These are phyloP conservation scores for Atopsyche davidsoni DNA, from an alignment of 1,140 invertebrate genomes.

Conservation along the genomic window DNA sequence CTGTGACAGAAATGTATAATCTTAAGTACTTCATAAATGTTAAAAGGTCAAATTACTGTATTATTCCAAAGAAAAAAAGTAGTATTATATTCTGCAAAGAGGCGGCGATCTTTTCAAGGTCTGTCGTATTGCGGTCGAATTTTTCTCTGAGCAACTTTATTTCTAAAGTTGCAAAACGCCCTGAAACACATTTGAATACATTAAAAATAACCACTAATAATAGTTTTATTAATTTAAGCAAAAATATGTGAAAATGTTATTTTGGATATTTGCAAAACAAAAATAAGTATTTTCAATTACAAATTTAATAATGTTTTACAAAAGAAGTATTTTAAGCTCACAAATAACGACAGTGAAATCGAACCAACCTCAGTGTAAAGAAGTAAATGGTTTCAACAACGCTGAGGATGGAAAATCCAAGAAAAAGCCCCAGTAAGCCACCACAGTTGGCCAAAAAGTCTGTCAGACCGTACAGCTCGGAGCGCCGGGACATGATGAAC, in stretches of 20 bases:
- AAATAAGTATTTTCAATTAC: not conserved
- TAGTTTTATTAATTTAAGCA: not conserved
- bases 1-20: too few relatives aligned
- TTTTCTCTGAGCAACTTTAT: not conserved
- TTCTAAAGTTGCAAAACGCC: slow-evolving; percentile 1
- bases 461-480: slow-evolving; percentile 55
- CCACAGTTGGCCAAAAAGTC: slow-evolving; percentile 62
- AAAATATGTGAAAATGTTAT: not conserved
- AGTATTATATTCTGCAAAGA: too few relatives aligned
- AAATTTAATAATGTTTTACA: not conserved
- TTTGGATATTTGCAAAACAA: not conserved
- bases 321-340: not conserved
- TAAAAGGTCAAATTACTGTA: too few relatives aligned
- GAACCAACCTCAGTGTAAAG: slow-evolving; percentile 36
- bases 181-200: not conserved
- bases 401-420: slow-evolving; percentile 61
- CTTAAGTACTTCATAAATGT: too few relatives aligned
- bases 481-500: slow-evolving; percentile 56
- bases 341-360: not conserved
- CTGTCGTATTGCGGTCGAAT: too few relatives aligned
- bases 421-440: slow-evolving; percentile 58
- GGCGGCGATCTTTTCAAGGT: too few relatives aligned
- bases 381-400: slow-evolving; percentile 59
- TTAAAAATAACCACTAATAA: not conserved
- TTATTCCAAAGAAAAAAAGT: too few relatives aligned